These are phyloP conservation scores for Daboia siamensis DNA, from an alignment of 2,113 vertebrate species.

Conservation along the genomic window DNA sequence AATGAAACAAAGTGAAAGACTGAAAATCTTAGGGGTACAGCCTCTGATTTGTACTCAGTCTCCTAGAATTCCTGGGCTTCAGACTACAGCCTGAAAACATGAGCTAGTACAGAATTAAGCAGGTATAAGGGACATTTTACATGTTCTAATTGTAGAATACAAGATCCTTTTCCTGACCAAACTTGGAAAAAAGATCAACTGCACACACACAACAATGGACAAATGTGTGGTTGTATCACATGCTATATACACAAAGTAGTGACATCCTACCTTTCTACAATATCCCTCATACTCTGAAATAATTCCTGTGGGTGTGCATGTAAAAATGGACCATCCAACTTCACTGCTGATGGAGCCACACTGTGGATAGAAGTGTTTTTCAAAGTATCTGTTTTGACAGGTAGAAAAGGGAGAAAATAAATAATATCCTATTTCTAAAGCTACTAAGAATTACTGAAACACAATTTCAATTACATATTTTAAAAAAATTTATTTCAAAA, in stretches of 20 bases:
- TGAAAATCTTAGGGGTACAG: background rate
- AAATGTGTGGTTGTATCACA: background rate
- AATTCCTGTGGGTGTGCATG: background rate
- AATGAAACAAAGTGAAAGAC: background rate
- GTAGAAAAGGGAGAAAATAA: background rate
- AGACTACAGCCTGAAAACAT: background rate
- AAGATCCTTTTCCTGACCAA: background rate
- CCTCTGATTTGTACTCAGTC: background rate
- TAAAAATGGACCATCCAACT: background rate
- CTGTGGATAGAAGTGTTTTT: background rate
- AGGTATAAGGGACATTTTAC: background rate
- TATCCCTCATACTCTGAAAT: background rate
- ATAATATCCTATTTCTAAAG: background rate
- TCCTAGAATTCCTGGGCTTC: background rate
- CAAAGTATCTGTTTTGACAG: background rate
- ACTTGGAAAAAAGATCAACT: background rate
- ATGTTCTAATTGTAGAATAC: background rate
- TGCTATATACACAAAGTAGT: background rate
- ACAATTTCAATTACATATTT: background rate
- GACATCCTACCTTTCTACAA: background rate
- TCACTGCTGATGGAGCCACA: background rate
- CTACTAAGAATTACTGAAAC: background rate
- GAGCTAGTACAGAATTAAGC: background rate
- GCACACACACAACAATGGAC: background rate
- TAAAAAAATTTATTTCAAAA: background rate